These are phyloP conservation scores for Hypercompe scribonia DNA, from an alignment of 2,888 invertebrate species.

Conservation along the genomic window DNA sequence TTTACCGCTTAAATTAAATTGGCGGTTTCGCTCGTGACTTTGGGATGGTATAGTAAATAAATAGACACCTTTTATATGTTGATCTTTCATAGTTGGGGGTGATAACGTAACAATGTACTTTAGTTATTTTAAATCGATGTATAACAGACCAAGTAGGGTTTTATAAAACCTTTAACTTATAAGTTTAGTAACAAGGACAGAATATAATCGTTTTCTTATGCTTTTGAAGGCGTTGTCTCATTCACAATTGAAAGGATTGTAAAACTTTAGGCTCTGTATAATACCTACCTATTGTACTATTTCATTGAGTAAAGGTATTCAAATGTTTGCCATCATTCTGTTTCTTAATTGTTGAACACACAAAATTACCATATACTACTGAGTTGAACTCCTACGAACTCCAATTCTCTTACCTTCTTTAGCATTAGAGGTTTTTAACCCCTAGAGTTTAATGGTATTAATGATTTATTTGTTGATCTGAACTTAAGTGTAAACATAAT, in stretches of 20 bases:
- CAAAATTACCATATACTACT: neutral
- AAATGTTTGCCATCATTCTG: neutral
- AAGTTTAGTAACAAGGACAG: neutral
- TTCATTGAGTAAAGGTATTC: neutral
- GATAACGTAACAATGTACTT: neutral
- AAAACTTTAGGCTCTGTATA: neutral
- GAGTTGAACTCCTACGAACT: neutral
- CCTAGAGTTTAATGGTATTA: neutral
- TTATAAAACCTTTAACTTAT: neutral
- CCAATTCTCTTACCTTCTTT: neutral
- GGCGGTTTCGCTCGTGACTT: neutral
- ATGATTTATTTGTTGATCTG: neutral
- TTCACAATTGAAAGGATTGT: neutral
- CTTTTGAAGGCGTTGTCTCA: neutral
- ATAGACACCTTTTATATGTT: neutral
- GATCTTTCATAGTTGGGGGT: neutral
- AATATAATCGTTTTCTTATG: neutral
- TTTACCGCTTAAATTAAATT: conserved; percentile 34
- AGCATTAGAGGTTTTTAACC: neutral
- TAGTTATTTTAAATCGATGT: neutral
- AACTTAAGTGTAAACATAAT: neutral
- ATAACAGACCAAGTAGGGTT: neutral
- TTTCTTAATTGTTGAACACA: neutral
- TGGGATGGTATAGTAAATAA: neutral
- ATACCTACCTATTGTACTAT: neutral